Evolutionary conservation across 1,140 invertebrate genomes (phyloP), one percentile per base, ranked within the genome.

Genomic region (Zaprionus capensis): DNA sequence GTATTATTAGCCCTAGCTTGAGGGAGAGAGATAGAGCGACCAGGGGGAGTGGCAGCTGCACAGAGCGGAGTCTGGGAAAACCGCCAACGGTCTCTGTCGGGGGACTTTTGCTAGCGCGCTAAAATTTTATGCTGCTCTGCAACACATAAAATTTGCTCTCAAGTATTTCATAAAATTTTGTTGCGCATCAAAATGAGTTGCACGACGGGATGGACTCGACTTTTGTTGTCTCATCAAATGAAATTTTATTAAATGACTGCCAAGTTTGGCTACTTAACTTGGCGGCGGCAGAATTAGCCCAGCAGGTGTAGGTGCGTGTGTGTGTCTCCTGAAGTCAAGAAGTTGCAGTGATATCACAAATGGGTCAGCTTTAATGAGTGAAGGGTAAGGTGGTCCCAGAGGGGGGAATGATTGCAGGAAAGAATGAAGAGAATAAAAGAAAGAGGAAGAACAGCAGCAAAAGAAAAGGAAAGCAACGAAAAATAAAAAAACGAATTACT

Each of bases 81-180:
- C 85, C 84, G 72, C 85, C 80, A 73, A 75, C 80, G 78, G 75
- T 64, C 55, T 58, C 46, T 62, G 74, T 55, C 64, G 31, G 49
- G 76, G 66, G 78, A 87, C 81, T 88, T 90, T 84, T 80, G 78
- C 85, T 88, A 65, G 82, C 79, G 81, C 79, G 87, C 81, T 91
- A 87, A 91, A 91, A 91, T 91, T 91, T 87, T 81, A 91, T 84
- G 49, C 76, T 61, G 62, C 59, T n/a, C 46, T 71, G 58, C 61
- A 84, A 83, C 70, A 86, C 87, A 91, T 91, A 87, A 91, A 91
- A 91, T 91, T 77, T 85, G 75, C 78, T 78, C 73, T 80, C 69
- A 81, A 79, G 87, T 82, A 91, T 87, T 91, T 87, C 80, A 91
- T 91, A 91, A 86, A 91, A 91, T 91, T 91, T 91, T 91, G 87